Percentiles rank a stretch among this genome's conserved stretches.
Conservation (phyloP, 2,888 invertebrate genomes). For the Unio delphinus region DNA sequence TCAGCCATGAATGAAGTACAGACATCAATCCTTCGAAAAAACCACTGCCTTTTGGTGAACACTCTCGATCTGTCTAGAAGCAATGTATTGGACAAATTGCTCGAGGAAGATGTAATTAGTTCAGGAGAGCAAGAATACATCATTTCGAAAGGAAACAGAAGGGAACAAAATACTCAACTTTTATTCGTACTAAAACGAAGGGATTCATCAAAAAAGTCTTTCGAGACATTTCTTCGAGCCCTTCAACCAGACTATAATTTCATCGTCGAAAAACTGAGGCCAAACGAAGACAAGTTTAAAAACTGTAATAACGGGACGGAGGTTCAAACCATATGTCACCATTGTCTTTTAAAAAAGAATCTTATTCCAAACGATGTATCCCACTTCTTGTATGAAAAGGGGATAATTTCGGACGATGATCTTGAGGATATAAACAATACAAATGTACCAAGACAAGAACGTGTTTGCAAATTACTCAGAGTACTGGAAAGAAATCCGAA, state of each 20-base stretch:
- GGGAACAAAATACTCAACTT: slow-evolving; percentile 5
- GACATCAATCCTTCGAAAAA: background rate
- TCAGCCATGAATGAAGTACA: too few species aligned
- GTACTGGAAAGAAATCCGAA: slow-evolving; percentile 1
- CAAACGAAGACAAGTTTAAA: background rate
- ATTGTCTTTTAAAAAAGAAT: slow-evolving; percentile 10
- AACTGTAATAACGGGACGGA: too few species aligned
- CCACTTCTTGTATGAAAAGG: slow-evolving; percentile 14
- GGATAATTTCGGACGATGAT: slow-evolving; percentile 14
- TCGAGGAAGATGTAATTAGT: slow-evolving; percentile 8
- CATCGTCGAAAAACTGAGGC: slow-evolving; percentile 3
- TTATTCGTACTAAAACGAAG: slow-evolving; percentile 2
- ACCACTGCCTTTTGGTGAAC: slow-evolving; percentile 4
- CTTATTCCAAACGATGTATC: slow-evolving; percentile 13
- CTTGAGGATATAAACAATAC: slow-evolving; percentile 11
- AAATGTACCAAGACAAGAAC: slow-evolving; percentile 1
- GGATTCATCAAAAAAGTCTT: background rate
- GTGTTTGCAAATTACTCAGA: slow-evolving; percentile 7
- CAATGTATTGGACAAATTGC: slow-evolving; percentile 2
- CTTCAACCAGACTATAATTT: slow-evolving; percentile 6
- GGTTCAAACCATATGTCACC: slow-evolving; percentile 1
- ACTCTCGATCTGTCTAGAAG: slow-evolving; percentile 1
- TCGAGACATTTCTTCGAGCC: slow-evolving; percentile 3
- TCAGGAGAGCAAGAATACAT: slow-evolving; percentile 9
- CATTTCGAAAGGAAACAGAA: background rate